phyloP scores from a whole-genome alignment of 2,797 vertebrate genomes.

The Xenentodon cancila region DNA sequence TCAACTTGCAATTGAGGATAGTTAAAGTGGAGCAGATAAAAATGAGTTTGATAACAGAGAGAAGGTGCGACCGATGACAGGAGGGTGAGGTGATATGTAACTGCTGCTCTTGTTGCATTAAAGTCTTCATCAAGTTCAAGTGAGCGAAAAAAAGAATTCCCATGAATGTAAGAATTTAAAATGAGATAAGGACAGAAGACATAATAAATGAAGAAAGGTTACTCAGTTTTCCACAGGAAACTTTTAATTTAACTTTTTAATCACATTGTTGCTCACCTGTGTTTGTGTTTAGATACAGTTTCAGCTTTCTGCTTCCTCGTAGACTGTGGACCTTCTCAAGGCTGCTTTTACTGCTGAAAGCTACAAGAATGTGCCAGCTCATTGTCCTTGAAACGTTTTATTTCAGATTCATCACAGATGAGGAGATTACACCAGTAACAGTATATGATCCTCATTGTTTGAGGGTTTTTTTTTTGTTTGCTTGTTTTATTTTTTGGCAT shows the following conservation, averaged over 20 bases:
- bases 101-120: neutral
- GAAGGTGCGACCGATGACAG: slow-evolving; percentile 18
- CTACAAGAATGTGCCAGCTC: neutral
- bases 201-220: neutral
- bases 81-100: slow-evolving; percentile 14
- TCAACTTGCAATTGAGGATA: slow-evolving; percentile 68
- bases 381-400: neutral
- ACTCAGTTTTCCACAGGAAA: too few species aligned
- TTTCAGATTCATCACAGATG: slow-evolving; percentile 1
- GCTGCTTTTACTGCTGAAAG: too few species aligned
- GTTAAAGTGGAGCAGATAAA: slow-evolving; percentile 32
- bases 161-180: slow-evolving; percentile 14
- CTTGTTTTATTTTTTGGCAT: neutral
- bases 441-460: neutral
- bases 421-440: neutral
- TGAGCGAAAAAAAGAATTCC: slow-evolving; percentile 10
- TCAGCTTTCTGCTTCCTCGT: neutral
- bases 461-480: too few species aligned
- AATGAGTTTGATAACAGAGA: slow-evolving; percentile 27
- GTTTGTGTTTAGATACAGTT: neutral
- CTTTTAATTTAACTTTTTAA: too few species aligned
- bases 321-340: neutral
- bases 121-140: neutral
- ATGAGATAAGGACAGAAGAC: slow-evolving; percentile 8
- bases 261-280: neutral